Conservation (phyloP, 2,797 vertebrate genomes). For the Streptopelia turtur region DNA sequence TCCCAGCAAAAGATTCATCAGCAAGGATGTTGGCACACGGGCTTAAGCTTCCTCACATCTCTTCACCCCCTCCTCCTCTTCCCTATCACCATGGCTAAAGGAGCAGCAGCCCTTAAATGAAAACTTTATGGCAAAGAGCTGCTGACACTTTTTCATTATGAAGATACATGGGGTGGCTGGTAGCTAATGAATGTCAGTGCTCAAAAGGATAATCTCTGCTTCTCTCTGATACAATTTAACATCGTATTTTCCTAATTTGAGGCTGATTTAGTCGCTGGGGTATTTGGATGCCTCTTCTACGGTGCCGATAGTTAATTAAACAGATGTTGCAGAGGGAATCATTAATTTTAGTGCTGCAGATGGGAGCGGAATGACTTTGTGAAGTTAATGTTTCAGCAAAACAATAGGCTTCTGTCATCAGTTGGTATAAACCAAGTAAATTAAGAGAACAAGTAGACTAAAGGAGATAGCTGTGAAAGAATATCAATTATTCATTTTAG, state of each 20-base stretch:
- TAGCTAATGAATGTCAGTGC: slow-evolving; percentile 78
- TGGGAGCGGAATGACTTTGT: slow-evolving; percentile 83
- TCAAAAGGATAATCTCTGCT: slow-evolving; percentile 80
- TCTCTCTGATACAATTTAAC: slow-evolving; percentile 82
- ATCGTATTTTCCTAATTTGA: slow-evolving; percentile 83
- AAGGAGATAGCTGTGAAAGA: slow-evolving; percentile 61
- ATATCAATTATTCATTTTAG: slow-evolving; percentile 73
- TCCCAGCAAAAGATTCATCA: not conserved
- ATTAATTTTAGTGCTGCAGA: slow-evolving; percentile 86
- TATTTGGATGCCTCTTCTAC: slow-evolving; percentile 82
- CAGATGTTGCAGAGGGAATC: slow-evolving; percentile 86
- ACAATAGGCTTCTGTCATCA: slow-evolving; percentile 85
- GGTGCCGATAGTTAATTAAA: slow-evolving; percentile 86
- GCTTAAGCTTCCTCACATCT: not conserved
- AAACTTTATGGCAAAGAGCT: slow-evolving; percentile 60
- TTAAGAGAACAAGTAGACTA: slow-evolving; percentile 80
- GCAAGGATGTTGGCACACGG: not conserved
- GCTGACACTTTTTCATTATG: slow-evolving; percentile 75
- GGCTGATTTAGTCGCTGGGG: slow-evolving; percentile 83
- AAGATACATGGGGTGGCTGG: slow-evolving; percentile 79
- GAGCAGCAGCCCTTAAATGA: slow-evolving; percentile 61
- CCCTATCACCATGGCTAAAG: not conserved
- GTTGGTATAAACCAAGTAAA: slow-evolving; percentile 83
- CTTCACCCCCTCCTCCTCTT: not conserved
- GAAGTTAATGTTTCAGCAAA: slow-evolving; percentile 87